Evolutionary conservation across 2,888 invertebrate species (phyloP).

Genomic region (Conus canariensis): DNA sequence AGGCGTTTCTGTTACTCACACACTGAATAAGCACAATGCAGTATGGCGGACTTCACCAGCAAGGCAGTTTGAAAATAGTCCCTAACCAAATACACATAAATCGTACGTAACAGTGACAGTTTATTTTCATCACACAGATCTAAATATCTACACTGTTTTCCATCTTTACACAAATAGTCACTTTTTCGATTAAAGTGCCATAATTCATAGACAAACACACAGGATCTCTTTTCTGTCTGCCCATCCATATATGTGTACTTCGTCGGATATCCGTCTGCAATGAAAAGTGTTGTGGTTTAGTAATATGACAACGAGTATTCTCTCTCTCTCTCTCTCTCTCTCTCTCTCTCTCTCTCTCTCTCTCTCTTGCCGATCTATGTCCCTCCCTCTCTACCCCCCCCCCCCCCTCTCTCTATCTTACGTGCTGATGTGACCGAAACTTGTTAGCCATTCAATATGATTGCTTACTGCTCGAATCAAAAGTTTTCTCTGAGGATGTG

Average conservation of each 20-base stretch:
- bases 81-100: neutral
- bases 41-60: slow-evolving; percentile 53
- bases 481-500: no score
- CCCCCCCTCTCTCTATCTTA: no score
- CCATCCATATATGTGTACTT: slow-evolving; percentile 1
- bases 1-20: slow-evolving; percentile 7
- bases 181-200: neutral
- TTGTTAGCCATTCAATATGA: neutral
- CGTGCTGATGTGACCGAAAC: neutral
- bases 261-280: slow-evolving; percentile 51
- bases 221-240: slow-evolving; percentile 37
- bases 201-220: neutral
- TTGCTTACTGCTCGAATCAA: no score
- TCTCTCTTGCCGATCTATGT: no score
- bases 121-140: neutral
- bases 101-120: no score
- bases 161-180: neutral
- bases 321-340: no score
- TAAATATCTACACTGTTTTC: neutral
- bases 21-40: slow-evolving; percentile 33
- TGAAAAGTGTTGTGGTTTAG: neutral
- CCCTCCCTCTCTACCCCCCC: no score
- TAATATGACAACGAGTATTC: neutral
- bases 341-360: no score
- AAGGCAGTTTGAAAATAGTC: slow-evolving; percentile 56